phyloP scores from a whole-genome alignment of 2,888 invertebrate genomes.

The Archips xylosteana region DNA sequence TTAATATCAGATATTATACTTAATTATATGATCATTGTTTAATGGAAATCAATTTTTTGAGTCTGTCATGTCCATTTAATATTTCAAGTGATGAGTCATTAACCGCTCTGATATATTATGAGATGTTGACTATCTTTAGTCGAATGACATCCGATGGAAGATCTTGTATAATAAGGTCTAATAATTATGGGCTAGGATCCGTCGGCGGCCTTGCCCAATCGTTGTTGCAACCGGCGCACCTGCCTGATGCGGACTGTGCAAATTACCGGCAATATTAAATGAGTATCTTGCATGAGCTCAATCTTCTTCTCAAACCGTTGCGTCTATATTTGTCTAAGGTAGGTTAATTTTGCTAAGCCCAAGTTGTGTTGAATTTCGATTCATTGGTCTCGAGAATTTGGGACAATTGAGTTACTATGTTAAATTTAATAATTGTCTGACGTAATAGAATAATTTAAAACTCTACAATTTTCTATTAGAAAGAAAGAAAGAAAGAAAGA shows the following conservation, averaged over 20 bases:
- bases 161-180: conserved; percentile 27
- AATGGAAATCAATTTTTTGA: too few species aligned
- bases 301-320: conserved; percentile 46
- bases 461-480: not conserved
- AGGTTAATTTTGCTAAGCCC: not conserved
- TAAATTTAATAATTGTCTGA: too few species aligned
- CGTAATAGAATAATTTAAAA: too few species aligned
- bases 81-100: too few species aligned
- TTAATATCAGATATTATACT: too few species aligned
- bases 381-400: not conserved
- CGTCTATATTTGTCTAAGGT: not conserved
- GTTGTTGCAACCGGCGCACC: conserved; percentile 82
- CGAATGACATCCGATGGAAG: conserved; percentile 11
- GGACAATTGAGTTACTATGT: too few species aligned
- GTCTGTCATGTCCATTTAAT: too few species aligned
- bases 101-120: not conserved
- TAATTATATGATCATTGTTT: too few species aligned
- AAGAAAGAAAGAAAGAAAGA: too few species aligned
- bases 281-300: conserved; percentile 50
- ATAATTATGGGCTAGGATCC: conserved; percentile 24
- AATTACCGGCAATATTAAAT: conserved; percentile 65
- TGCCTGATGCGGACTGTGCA: conserved; percentile 76
- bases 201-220: conserved; percentile 71
- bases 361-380: not conserved
- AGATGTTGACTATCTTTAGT: not conserved